These are phyloP conservation scores for Leucophenga maculata DNA, from an alignment of 2,888 invertebrate species.

Conservation along the genomic window DNA sequence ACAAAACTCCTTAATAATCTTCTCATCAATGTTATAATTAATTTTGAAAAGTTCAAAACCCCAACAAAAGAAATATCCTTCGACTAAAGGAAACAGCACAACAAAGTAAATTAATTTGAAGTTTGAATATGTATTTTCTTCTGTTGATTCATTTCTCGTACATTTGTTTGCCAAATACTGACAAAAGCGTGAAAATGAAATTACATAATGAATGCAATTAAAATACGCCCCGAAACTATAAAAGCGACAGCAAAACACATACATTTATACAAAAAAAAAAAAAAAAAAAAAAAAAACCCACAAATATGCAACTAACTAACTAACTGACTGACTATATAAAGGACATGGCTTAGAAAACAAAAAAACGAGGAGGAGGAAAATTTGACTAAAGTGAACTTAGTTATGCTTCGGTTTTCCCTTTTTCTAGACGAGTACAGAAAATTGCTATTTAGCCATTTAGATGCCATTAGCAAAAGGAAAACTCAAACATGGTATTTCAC, in stretches of 20 bases:
- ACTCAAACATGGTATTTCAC: constrained; percentile 33
- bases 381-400: constrained; percentile 52
- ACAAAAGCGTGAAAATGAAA: constrained; percentile 60
- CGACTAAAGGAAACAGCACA: constrained; percentile 7
- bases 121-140: constrained; percentile 40
- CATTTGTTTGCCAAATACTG: neutral
- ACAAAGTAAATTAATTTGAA: constrained; percentile 63
- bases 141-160: neutral
- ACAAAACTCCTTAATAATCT: too few species aligned
- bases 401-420: constrained; percentile 32
- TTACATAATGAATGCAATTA: constrained; percentile 66
- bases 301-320: constrained; percentile 15
- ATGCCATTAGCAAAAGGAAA: constrained; percentile 63
- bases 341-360: constrained; percentile 10
- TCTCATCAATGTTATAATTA: too few species aligned
- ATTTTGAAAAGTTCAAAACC: neutral
- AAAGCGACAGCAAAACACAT: constrained; percentile 40
- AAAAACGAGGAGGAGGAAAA: constrained; percentile 27
- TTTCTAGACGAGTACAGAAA: constrained; percentile 56
- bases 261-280: constrained; percentile 22
- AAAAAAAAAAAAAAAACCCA: too few species aligned
- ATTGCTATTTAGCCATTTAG: constrained; percentile 65
- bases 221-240: constrained; percentile 44
- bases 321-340: neutral
- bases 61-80: neutral